phyloP scores from a whole-genome alignment of 1,140 invertebrate species.

The Trinorchestia longiramus region DNA sequence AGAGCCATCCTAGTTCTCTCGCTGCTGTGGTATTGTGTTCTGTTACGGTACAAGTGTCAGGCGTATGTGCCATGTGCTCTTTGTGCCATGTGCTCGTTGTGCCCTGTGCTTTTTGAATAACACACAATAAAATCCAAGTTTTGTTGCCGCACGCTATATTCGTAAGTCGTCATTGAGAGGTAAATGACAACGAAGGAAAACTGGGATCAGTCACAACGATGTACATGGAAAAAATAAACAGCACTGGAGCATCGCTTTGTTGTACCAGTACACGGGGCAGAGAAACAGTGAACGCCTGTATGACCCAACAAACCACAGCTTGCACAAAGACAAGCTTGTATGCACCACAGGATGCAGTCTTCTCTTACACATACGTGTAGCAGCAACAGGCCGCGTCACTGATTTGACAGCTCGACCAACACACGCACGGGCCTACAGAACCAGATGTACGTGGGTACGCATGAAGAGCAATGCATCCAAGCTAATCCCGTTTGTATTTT shows the following conservation, averaged over 20 bases:
- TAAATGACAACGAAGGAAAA: background rate
- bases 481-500: background rate
- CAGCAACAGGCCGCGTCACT: background rate
- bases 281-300: background rate
- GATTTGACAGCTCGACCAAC: background rate
- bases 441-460: background rate
- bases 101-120: background rate
- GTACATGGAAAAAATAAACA: background rate
- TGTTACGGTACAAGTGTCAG: no score
- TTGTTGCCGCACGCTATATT: no score
- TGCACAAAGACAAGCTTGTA: background rate
- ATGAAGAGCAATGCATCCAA: background rate
- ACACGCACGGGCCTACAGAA: background rate
- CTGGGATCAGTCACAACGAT: background rate
- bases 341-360: background rate
- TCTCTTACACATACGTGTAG: background rate
- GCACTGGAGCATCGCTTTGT: background rate
- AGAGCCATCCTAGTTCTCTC: no score
- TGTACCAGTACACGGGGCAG: background rate
- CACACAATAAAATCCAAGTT: no score
- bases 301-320: background rate
- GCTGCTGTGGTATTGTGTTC: no score
- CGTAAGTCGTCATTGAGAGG: background rate
- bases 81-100: background rate
- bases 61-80: no score